A percentile compares a stretch with the other conserved stretches of the same genome.
These are phyloP conservation scores for Sweltsa coloradensis DNA, from an alignment of 1,140 invertebrate species.

Conservation along the genomic window DNA sequence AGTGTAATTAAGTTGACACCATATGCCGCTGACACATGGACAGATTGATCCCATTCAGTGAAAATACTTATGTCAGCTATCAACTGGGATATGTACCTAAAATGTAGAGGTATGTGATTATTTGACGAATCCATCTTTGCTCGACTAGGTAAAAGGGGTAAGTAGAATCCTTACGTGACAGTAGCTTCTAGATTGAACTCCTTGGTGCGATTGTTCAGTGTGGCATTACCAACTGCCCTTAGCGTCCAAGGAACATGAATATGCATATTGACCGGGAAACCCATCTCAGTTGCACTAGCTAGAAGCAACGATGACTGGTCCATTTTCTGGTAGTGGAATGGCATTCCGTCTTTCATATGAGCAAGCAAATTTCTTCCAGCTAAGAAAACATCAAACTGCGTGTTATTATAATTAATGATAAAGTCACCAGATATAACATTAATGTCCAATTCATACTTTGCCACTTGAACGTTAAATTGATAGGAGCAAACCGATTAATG, in stretches of 20 bases:
- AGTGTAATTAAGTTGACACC: background rate
- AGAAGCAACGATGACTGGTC: background rate
- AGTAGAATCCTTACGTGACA: too few relatives aligned
- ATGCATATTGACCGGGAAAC: background rate
- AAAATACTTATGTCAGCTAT: background rate
- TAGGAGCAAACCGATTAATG: conserved; percentile 15
- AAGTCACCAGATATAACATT: too few relatives aligned
- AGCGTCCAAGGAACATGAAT: background rate
- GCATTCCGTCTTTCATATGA: background rate
- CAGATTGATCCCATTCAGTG: background rate
- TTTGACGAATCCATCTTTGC: too few relatives aligned
- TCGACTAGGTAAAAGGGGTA: too few relatives aligned
- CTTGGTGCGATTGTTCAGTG: background rate
- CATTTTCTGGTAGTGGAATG: conserved; percentile 1
- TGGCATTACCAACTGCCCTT: background rate
- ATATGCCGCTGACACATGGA: background rate
- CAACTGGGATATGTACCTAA: background rate
- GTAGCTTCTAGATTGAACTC: background rate
- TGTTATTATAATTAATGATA: too few relatives aligned
- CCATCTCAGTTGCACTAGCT: background rate
- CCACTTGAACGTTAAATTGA: too few relatives aligned
- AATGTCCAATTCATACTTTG: too few relatives aligned
- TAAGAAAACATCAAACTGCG: too few relatives aligned
- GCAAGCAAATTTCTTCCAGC: background rate
- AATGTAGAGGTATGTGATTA: too few relatives aligned